Evolutionary conservation across 2,888 invertebrate species (phyloP), one percentile per base, ranked within the genome.

Genomic region (Caenorhabditis zanzibari): DNA sequence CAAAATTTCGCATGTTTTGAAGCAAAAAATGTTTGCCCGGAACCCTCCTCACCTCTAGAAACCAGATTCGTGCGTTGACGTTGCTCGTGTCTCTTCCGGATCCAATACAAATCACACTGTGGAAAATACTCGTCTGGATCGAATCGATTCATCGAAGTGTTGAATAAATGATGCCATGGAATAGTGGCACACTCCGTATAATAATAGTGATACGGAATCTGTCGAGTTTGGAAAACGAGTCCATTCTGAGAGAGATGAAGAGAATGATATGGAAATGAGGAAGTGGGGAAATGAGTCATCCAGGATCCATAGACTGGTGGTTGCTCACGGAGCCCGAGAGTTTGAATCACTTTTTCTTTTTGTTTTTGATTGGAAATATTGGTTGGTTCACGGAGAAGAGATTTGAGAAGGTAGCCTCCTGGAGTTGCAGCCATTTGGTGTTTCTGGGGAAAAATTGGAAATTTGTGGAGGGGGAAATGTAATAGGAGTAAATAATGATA

Each of bases 61-160:
- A 6, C 38, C 38, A 10, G 38, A 38, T 38, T 6, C 38, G 12
- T 10, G 12, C 38, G 38, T 12, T 38, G 24, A 14, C 10, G 1
- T 26, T 14, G 24, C 5, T 54, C 54, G 24, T 32, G n/a, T 58
- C n/a, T 58, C 32, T 32, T 58, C 5, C 58, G 28, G n/a, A 58
- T 32, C 58, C 58, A 58, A 35, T 32, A 35, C 1, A 58, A n/a
- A 32, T 58, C 58, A n/a, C 26, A 58, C 32, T 58, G 58, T n/a
- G 58, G 58, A 4, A 58, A n/a, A n/a, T 32, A 58, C 2, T 28
- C 58, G 7, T 58, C 35, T 6, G 10, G n/a, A 19, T 58, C 35
- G 35, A 35, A 10, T 19, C 28, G 7, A 14, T 16, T 38, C 32
- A 58, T 6, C 35, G 58, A 32, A 19, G 58, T n/a, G n/a, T 58